Conservation (phyloP, 1,140 invertebrate genomes). For the Apis florea region DNA sequence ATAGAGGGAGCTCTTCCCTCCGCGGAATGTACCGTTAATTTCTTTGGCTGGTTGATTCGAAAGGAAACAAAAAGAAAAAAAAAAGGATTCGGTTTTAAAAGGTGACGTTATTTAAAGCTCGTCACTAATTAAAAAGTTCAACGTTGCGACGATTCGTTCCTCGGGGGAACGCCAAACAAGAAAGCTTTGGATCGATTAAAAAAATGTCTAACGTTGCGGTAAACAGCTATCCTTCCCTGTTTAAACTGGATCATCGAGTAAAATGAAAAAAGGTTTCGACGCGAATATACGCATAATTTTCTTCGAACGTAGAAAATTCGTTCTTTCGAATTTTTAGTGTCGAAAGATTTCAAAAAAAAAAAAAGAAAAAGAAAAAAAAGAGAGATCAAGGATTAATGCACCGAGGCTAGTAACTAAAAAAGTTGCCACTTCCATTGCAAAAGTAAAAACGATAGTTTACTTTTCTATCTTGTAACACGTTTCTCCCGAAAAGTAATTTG, state of each 20-base stretch:
- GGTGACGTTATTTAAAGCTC: not conserved
- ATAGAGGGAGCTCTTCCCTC: not conserved
- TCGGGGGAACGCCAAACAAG: not conserved
- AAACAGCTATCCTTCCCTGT: not conserved
- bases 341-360: too few relatives aligned
- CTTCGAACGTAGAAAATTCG: too few relatives aligned
- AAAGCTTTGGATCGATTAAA: constrained; percentile 13
- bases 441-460: not conserved
- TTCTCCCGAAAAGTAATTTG: not conserved
- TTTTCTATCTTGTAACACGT: not conserved
- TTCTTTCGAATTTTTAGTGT: not conserved
- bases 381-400: too few relatives aligned
- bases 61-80: not conserved
- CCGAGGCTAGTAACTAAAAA: too few relatives aligned
- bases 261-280: not conserved
- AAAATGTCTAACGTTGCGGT: constrained; percentile 1
- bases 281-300: not conserved
- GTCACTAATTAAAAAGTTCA: constrained; percentile 10
- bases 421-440: not conserved
- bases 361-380: too few relatives aligned
- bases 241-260: not conserved
- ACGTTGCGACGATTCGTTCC: not conserved
- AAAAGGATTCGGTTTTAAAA: not conserved
- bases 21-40: not conserved
- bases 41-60: not conserved